These are phyloP conservation scores for Prorops nasuta DNA, from an alignment of 1,140 invertebrate genomes.

Conservation along the genomic window DNA sequence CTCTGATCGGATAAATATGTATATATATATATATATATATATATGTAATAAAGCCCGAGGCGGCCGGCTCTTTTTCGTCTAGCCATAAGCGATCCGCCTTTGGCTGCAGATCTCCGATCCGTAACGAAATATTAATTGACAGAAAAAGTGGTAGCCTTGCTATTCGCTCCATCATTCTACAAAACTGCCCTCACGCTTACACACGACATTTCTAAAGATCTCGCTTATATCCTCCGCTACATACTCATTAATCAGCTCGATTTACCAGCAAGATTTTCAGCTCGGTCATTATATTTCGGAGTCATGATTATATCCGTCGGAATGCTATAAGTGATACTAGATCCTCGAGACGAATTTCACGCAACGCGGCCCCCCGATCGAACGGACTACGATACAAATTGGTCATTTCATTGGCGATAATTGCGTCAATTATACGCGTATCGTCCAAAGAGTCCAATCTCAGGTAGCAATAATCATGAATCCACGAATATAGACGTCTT, in stretches of 20 bases:
- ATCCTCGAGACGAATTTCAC: background rate
- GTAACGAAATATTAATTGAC: conserved; percentile 49
- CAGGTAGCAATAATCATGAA: too few species aligned
- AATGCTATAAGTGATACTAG: conserved; percentile 21
- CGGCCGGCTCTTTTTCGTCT: too few species aligned
- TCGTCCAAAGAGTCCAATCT: too few species aligned
- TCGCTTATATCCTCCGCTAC: background rate
- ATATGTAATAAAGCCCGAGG: too few species aligned
- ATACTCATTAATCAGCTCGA: conserved; percentile 25
- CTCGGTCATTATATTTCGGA: conserved; percentile 18
- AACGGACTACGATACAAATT: conserved; percentile 3
- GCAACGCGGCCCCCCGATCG: background rate
- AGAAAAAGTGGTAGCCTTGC: conserved; percentile 34
- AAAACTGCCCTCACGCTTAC: conserved; percentile 19
- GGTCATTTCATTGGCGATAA: conserved; percentile 16
- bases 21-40: too few species aligned
- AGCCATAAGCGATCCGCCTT: conserved; percentile 20
- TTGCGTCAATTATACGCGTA: conserved; percentile 22
- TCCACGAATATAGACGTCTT: too few species aligned
- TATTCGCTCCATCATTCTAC: conserved; percentile 19
- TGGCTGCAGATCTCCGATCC: conserved; percentile 29
- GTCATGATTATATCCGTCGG: conserved; percentile 17
- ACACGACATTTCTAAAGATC: conserved; percentile 8
- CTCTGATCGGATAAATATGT: too few species aligned
- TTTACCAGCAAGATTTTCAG: conserved; percentile 7